A percentile compares a stretch with the other conserved stretches of the same genome.
These are phyloP conservation scores for Anagrus nilaparvatae DNA, from an alignment of 1,140 invertebrate genomes.

Conservation along the genomic window DNA sequence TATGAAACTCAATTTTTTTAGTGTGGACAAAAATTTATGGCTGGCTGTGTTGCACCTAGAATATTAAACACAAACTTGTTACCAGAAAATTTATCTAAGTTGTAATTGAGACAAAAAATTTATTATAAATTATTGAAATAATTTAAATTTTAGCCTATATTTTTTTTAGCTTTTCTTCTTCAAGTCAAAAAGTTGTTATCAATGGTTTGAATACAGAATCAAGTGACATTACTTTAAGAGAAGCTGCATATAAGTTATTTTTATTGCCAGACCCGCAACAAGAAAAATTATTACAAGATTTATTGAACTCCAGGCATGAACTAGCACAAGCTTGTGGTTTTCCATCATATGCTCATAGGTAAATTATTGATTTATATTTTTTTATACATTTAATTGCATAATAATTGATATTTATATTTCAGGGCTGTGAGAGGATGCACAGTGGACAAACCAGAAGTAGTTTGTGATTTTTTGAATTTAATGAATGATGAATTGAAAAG, in stretches of 20 bases:
- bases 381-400: slow-evolving; percentile 4
- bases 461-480: slow-evolving; percentile 68
- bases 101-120: slow-evolving; percentile 42
- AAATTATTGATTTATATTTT: slow-evolving; percentile 12
- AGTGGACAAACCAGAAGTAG: slow-evolving; percentile 68
- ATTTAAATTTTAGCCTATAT: slow-evolving; percentile 9
- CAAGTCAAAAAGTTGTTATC: slow-evolving; percentile 64
- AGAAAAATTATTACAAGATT: slow-evolving; percentile 59
- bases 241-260: slow-evolving; percentile 82
- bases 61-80: slow-evolving; percentile 52
- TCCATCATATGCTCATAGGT: slow-evolving; percentile 75
- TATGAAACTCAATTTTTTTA: slow-evolving; percentile 46
- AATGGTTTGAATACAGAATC: slow-evolving; percentile 76
- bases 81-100: slow-evolving; percentile 60
- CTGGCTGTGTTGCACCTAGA: slow-evolving; percentile 57
- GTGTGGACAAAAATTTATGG: slow-evolving; percentile 79
- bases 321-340: slow-evolving; percentile 83
- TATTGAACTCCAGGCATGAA: slow-evolving; percentile 62
- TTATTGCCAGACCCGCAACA: slow-evolving; percentile 70
- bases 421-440: slow-evolving; percentile 81
- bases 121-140: slow-evolving; percentile 8
- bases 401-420: slow-evolving; percentile 18
- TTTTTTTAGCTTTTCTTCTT: slow-evolving; percentile 55
- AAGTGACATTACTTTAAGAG: slow-evolving; percentile 63
- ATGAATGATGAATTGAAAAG: slow-evolving; percentile 59